phyloP scores from a whole-genome alignment of 2,113 vertebrate species.

The Octodon degus region DNA sequence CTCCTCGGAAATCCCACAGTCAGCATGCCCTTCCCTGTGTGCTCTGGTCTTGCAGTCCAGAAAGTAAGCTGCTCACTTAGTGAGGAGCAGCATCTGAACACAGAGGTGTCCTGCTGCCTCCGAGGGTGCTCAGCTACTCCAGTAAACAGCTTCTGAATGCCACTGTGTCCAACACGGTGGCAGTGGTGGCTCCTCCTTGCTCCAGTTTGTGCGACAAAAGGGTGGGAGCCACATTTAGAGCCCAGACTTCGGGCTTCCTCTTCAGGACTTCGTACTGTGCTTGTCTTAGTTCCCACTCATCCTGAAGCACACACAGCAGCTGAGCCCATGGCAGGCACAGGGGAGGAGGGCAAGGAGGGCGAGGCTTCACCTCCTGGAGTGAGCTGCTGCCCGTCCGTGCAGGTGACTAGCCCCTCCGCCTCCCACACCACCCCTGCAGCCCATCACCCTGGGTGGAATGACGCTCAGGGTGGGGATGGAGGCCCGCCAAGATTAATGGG shows the following conservation, averaged over 20 bases:
- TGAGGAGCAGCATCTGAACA: not conserved
- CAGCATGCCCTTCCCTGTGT: not conserved
- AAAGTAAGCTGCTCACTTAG: not conserved
- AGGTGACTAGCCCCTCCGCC: not conserved
- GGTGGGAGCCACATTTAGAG: conserved; percentile 15
- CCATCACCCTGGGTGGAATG: not conserved
- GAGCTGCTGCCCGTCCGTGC: not conserved
- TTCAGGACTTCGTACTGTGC: not conserved
- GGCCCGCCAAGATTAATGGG: conserved; percentile 51
- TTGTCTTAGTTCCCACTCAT: not conserved
- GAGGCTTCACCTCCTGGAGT: not conserved
- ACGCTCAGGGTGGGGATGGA: not conserved
- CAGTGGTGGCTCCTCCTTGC: not conserved
- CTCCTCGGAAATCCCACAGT: not conserved
- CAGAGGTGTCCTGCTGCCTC: not conserved
- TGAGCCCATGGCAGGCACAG: not conserved
- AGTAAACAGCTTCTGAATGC: not conserved
- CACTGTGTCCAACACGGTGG: not conserved
- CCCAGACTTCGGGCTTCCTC: not conserved
- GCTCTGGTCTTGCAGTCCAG: not conserved
- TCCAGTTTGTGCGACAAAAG: not conserved
- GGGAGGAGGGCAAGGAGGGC: not conserved
- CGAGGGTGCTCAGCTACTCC: not conserved
- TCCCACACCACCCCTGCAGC: not conserved
- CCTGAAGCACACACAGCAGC: not conserved